A percentile compares a stretch with the other conserved stretches of the same genome.
Conservation (phyloP, 2,113 vertebrate genomes). For the Campylorhamphus procurvoides region DNA sequence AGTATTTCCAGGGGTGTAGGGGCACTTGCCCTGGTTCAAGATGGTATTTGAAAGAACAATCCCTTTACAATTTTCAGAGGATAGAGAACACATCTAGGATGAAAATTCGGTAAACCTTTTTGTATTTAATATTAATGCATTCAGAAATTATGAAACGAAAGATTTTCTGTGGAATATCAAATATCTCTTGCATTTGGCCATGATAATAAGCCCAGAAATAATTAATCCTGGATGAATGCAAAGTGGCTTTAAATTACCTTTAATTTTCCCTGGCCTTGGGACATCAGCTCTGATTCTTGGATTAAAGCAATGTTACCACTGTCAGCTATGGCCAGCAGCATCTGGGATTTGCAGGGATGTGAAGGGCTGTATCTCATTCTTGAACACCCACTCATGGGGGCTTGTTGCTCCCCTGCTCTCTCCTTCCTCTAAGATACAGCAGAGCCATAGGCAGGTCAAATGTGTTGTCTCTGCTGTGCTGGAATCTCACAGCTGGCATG, state of each 20-base stretch:
- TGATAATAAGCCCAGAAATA: neutral
- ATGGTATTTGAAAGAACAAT: neutral
- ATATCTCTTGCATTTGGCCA: neutral
- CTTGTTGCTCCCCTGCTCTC: neutral
- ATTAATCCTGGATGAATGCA: neutral
- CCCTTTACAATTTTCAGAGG: neutral
- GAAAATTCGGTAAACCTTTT: neutral
- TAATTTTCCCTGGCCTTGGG: neutral
- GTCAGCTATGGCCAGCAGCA: neutral
- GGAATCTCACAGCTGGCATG: neutral
- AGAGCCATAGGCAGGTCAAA: neutral
- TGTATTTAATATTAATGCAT: neutral
- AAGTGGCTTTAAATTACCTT: neutral
- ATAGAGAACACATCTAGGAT: neutral
- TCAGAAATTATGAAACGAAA: neutral
- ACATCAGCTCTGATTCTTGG: neutral
- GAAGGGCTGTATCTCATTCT: neutral
- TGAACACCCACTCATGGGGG: accelerated
- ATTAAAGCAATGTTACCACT: neutral
- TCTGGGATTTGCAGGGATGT: neutral
- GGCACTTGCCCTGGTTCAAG: neutral
- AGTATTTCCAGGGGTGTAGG: neutral
- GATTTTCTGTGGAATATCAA: neutral
- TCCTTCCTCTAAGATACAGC: neutral
- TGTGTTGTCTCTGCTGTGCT: neutral